Evolutionary conservation across 2,888 invertebrate genomes (phyloP).

Genomic region (Cheilosia scutellata): DNA sequence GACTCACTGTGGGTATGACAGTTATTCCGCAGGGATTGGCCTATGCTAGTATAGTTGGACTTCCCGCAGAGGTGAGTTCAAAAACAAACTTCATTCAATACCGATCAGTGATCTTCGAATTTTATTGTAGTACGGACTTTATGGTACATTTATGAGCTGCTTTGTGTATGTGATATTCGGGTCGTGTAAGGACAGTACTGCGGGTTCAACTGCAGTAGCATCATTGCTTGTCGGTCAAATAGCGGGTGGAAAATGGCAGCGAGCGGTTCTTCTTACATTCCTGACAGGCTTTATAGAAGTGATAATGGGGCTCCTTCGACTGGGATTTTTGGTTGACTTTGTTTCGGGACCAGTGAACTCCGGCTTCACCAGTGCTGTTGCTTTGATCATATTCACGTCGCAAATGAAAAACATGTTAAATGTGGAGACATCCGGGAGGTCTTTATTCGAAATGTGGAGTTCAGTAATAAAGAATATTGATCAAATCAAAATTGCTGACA

Average conservation of each 20-base stretch:
- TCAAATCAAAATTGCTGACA: slow-evolving; percentile 89
- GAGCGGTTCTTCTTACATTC: slow-evolving; percentile 90
- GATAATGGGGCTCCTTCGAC: slow-evolving; percentile 91
- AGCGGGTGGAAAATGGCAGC: slow-evolving; percentile 87
- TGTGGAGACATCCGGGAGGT: slow-evolving; percentile 88
- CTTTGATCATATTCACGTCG: slow-evolving; percentile 93
- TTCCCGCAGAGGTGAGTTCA: not conserved
- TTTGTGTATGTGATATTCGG: slow-evolving; percentile 95
- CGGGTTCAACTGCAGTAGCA: slow-evolving; percentile 96
- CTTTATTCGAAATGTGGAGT: slow-evolving; percentile 91
- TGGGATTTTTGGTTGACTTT: slow-evolving; percentile 95
- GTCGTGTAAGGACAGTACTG: slow-evolving; percentile 95
- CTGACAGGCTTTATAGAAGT: slow-evolving; percentile 90
- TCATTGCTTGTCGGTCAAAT: slow-evolving; percentile 93
- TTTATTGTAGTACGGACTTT: slow-evolving; percentile 92
- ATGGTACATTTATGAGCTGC: slow-evolving; percentile 95
- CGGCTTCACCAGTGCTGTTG: slow-evolving; percentile 95
- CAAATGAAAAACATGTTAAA: slow-evolving; percentile 93
- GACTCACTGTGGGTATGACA: not conserved
- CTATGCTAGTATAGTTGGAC: not conserved
- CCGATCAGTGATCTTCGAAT: not conserved
- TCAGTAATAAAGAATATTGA: slow-evolving; percentile 89
- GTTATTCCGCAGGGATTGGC: not conserved
- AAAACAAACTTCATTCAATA: not conserved
- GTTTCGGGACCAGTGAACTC: slow-evolving; percentile 95